Base-by-base conservation (phyloP, 64 coral and sea anemone species). In the Dendronephthya gigantea region DNA sequence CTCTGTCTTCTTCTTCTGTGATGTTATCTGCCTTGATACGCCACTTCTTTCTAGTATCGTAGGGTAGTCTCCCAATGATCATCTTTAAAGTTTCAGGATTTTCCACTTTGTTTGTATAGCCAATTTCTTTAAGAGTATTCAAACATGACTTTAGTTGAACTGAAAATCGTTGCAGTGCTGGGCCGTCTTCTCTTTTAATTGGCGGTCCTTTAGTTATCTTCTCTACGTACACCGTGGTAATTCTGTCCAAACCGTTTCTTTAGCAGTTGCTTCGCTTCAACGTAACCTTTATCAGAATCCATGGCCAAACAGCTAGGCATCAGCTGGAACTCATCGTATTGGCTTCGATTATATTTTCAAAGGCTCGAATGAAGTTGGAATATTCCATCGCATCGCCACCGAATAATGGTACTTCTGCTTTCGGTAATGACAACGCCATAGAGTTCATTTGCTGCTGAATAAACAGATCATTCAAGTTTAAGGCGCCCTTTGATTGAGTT, bases 141-240 rank as follows among this genome's bases (percentile, higher is more conserved):
- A 55, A n/a, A 55, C 84, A 70, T 14, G 51, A 66, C 35, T 32
- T 86, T 38, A 86, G 40, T 38, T 51, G 38, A 11, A 86, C 65
- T 23, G 84, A 86, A 86, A 86, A 86, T 66, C 58, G n/a, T 68
- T 86, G 84, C 35, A 86, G 35, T 35, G 84, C 84, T 56, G 56
- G 56, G 13, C 65, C 65, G 39, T 87, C 85, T 72, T 87, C 85
- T 30, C 62, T 34, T 30, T 47, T 66, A 49, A 87, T 87, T 12
- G 23, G 17, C n/a, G 66, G 66, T n/a, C 85, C 66, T 48, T 50
- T 76, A 25, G 31, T 49, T 7, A 75, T 56, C 12, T 72, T 39
- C 17, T 87, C 86, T 28, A 76, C 86, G 8, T 87, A 87, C 29
- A 68, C 86, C 31, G 62, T 87, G 40, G 38, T 87, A 85, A 27